Percentiles rank a stretch among this genome's conserved stretches.
Evolutionary conservation across 2,888 invertebrate species (phyloP).

Genomic region (Dolichomitus sp.): DNA sequence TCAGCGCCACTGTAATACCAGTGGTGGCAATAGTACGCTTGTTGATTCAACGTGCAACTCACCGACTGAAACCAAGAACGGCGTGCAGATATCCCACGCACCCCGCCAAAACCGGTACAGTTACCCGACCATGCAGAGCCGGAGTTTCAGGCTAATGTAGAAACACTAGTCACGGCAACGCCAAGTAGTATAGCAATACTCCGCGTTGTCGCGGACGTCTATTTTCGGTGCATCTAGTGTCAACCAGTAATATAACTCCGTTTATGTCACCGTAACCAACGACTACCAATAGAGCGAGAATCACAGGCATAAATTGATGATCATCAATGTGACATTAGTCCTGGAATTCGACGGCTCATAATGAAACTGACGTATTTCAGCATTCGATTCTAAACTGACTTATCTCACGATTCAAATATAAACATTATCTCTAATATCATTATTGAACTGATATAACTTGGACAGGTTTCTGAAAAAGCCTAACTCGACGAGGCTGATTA

Average conservation of each 20-base stretch:
- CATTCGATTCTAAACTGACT: no score
- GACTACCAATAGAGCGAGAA: not conserved
- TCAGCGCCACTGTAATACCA: conserved; percentile 24
- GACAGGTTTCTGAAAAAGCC: no score
- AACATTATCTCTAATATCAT: no score
- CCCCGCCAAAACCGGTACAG: not conserved
- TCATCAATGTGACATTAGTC: no score
- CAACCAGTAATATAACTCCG: not conserved
- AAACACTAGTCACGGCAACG: not conserved
- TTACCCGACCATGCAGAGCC: not conserved
- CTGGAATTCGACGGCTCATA: no score
- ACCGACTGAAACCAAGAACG: conserved; percentile 27
- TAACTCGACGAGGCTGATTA: no score
- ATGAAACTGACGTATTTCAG: no score
- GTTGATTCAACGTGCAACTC: conserved; percentile 60
- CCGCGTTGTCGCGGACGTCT: not conserved
- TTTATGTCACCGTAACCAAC: not conserved
- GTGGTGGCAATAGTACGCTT: conserved; percentile 45
- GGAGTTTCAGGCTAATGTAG: conserved; percentile 3
- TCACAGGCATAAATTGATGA: not conserved
- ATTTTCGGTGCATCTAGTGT: not conserved
- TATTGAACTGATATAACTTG: no score
- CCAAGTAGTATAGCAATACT: not conserved
- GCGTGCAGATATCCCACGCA: conserved; percentile 46
- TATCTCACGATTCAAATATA: no score